Evolutionary conservation across 2,113 vertebrate genomes (phyloP).

Genomic region (Marmota monax): DNA sequence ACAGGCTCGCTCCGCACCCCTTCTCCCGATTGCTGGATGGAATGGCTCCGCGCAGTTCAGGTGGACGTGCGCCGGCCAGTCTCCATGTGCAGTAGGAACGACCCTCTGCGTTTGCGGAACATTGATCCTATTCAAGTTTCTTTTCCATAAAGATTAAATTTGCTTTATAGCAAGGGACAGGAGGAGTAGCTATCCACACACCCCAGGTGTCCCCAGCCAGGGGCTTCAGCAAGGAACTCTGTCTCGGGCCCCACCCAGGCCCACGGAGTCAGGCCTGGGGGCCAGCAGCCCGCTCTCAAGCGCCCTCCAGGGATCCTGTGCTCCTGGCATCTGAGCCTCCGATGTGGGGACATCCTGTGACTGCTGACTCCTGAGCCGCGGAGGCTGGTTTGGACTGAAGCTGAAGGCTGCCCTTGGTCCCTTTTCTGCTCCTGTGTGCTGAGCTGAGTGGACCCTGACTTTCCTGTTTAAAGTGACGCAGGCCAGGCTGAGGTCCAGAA

Average conservation of each 20-base stretch:
- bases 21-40: neutral
- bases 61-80: no score
- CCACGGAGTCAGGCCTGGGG: no score
- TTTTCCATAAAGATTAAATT: neutral
- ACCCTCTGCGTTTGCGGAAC: neutral
- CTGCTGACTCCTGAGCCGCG: neutral
- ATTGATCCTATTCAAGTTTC: no score
- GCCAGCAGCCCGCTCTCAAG: neutral
- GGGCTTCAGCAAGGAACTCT: no score
- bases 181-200: neutral
- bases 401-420: neutral
- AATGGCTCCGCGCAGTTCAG: neutral
- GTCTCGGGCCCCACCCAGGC: neutral
- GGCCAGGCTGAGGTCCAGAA: neutral
- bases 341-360: neutral
- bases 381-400: neutral
- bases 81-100: no score
- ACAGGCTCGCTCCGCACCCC: no score
- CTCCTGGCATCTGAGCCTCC: neutral
- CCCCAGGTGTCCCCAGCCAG: neutral
- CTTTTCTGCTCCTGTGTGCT: accelerated
- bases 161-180: neutral
- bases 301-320: no score
- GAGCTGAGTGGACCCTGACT: neutral
- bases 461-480: neutral